Conservation (phyloP, 2,888 invertebrate genomes). For the Syrphus vitripennis region DNA sequence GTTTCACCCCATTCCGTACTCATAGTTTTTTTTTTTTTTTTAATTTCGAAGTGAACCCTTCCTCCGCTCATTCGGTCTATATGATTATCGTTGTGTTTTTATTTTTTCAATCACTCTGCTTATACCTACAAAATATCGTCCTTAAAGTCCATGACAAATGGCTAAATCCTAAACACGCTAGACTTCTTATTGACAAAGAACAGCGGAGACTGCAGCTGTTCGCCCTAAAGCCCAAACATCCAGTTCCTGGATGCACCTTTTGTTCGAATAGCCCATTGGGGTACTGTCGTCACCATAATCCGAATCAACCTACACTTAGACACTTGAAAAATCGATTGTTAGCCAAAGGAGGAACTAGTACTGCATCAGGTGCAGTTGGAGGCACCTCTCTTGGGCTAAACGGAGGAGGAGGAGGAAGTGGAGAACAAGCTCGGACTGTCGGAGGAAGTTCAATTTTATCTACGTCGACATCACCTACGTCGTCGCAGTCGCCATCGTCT, state of each 20-base stretch:
- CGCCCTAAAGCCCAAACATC: constrained; percentile 52
- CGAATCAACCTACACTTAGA: constrained; percentile 70
- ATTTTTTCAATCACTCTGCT: constrained; percentile 80
- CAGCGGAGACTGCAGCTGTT: constrained; percentile 63
- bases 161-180: constrained; percentile 79
- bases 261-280: constrained; percentile 79
- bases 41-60: not conserved
- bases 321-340: constrained; percentile 76
- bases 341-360: constrained; percentile 18
- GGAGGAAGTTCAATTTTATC: constrained; percentile 23
- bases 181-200: constrained; percentile 76
- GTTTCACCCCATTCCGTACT: not conserved
- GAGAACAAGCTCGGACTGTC: constrained; percentile 20
- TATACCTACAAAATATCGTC: constrained; percentile 80
- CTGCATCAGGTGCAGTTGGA: not conserved
- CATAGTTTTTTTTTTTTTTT: not conserved
- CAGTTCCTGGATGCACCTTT: constrained; percentile 75
- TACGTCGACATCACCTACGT: not conserved
- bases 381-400: not conserved
- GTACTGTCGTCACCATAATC: constrained; percentile 78
- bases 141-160: constrained; percentile 79
- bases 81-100: constrained; percentile 81
- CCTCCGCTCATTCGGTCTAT: constrained; percentile 67
- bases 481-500: not conserved
- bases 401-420: not conserved